Percentiles rank a stretch among this genome's conserved stretches.
Conservation (phyloP, 2,888 invertebrate species). For the Drosophila prostipennis region DNA sequence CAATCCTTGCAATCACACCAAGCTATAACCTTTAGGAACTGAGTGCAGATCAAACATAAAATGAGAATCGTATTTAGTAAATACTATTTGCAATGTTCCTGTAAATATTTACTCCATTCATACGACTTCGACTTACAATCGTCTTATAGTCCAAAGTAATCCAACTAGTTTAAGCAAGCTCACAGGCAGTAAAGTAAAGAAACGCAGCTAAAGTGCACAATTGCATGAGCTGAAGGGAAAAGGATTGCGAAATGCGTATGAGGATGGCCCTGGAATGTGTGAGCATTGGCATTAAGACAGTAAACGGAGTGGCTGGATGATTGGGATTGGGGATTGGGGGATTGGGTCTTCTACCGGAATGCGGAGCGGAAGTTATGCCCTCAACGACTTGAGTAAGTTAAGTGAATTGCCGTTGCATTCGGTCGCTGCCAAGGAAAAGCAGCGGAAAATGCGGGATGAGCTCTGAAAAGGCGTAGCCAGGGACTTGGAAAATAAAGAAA, state of each 20-base stretch:
- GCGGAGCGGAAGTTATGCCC: conserved; percentile 72
- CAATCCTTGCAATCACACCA: not conserved
- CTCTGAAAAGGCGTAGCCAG: conserved; percentile 10
- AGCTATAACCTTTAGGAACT: not conserved
- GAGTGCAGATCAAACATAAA: conserved; percentile 12
- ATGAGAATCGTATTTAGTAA: conserved; percentile 3
- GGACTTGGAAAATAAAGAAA: not conserved
- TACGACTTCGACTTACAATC: conserved; percentile 30
- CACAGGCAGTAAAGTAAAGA: conserved; percentile 3
- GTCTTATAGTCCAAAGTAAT: conserved; percentile 19
- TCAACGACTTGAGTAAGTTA: conserved; percentile 80
- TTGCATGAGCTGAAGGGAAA: conserved; percentile 44
- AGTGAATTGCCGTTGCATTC: conserved; percentile 71
- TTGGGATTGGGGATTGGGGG: conserved; percentile 7
- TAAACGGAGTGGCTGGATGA: conserved; percentile 45
- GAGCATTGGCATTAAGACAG: conserved; percentile 75
- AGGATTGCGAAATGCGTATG: conserved; percentile 56
- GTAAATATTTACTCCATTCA: conserved; percentile 38
- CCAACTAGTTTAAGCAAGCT: conserved; percentile 40
- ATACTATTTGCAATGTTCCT: not conserved
- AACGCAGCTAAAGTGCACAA: conserved; percentile 51
- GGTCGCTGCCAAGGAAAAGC: conserved; percentile 30
- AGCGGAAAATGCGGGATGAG: conserved; percentile 56
- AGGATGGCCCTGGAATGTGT: conserved; percentile 66
- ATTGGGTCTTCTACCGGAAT: conserved; percentile 28